Percentiles rank a stretch among this genome's conserved stretches.
phyloP scores from a whole-genome alignment of 2,113 vertebrate species.

The Stictonetta naevosa region DNA sequence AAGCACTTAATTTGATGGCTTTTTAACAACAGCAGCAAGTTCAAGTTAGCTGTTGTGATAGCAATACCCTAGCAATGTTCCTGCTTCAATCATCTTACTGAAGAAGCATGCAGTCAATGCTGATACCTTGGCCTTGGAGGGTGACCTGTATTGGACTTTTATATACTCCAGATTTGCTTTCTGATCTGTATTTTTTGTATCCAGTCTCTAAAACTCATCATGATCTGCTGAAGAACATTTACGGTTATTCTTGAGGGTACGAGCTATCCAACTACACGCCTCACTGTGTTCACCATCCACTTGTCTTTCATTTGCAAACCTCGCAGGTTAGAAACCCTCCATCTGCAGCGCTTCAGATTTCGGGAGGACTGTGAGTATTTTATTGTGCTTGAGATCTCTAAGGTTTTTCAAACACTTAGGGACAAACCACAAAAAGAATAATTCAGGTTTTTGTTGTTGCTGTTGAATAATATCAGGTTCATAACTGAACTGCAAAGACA shows the following conservation, averaged over 20 bases:
- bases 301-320: not conserved
- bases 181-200: not conserved
- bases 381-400: not conserved
- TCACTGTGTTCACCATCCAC: not conserved
- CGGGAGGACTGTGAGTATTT: not conserved
- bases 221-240: not conserved
- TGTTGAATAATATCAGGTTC: not conserved
- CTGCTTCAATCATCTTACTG: accelerated
- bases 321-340: not conserved
- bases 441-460: not conserved
- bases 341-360: not conserved
- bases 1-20: not conserved
- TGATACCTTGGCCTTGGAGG: not conserved
- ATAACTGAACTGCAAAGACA: not conserved
- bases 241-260: not conserved
- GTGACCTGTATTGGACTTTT: not conserved
- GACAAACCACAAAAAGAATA: not conserved
- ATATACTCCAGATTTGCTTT: not conserved
- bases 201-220: not conserved
- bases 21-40: not conserved
- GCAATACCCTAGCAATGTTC: not conserved
- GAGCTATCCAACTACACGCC: not conserved
- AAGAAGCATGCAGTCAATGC: not conserved
- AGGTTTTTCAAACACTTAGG: constrained; percentile 5
- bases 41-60: not conserved